Conservation (phyloP, 2,888 invertebrate species). For the Oligia fasciuncula region DNA sequence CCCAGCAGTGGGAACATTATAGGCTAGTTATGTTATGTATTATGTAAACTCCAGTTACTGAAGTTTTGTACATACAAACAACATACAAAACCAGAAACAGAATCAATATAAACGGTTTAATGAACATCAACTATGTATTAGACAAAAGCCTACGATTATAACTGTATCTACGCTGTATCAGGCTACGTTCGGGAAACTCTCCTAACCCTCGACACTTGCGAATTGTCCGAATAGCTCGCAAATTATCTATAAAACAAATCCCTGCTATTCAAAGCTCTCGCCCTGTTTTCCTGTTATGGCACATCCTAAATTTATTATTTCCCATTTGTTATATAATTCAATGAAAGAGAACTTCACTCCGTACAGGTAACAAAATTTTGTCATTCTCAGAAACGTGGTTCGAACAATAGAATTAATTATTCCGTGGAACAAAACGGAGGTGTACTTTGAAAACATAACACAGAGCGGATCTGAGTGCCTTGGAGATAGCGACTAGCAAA, state of each 20-base stretch:
- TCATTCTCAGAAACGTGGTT: constrained; percentile 37
- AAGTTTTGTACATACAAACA: background rate
- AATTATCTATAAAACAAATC: constrained; percentile 39
- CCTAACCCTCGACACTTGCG: constrained; percentile 8
- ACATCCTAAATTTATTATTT: constrained; percentile 62
- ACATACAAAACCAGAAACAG: constrained; percentile 5
- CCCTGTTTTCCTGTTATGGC: constrained; percentile 10
- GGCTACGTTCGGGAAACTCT: constrained; percentile 10
- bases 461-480: constrained; percentile 41
- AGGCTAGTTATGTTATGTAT: background rate
- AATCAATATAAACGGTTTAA: constrained; percentile 1
- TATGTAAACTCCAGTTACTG: background rate
- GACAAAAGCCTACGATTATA: constrained; percentile 4
- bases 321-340: constrained; percentile 31
- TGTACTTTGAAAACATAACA: constrained; percentile 48
- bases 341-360: constrained; percentile 14
- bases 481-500: constrained; percentile 33
- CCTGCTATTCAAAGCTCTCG: constrained; percentile 17
- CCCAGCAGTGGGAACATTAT: background rate
- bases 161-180: constrained; percentile 28
- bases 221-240: constrained; percentile 19
- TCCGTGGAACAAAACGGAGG: constrained; percentile 52
- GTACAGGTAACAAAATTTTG: constrained; percentile 52
- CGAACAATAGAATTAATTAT: constrained; percentile 65
- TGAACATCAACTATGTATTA: constrained; percentile 7